Percentiles rank a stretch among this genome's conserved stretches.
These are phyloP conservation scores for Aphaenogaster ashmeadi DNA, from an alignment of 1,140 invertebrate species.

Conservation along the genomic window DNA sequence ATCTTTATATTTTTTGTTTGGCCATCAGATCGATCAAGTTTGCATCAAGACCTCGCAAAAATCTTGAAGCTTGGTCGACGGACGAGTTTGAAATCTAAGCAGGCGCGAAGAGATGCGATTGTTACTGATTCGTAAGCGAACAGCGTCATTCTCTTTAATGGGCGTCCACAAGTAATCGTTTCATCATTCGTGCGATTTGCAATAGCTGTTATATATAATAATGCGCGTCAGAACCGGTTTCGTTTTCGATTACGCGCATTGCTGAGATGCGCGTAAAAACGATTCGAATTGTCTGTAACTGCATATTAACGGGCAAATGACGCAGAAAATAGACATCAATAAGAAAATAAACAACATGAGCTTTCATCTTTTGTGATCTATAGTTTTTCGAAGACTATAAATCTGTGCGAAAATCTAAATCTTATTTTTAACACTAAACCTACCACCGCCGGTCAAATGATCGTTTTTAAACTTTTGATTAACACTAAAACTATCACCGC, in stretches of 20 bases:
- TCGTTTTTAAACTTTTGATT: too few species aligned
- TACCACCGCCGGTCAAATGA: too few species aligned
- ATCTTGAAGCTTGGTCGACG: neutral
- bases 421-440: neutral
- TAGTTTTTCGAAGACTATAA: neutral
- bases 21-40: neutral
- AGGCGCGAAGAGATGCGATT: neutral
- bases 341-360: neutral
- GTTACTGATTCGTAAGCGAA: conserved; percentile 56
- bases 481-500: too few species aligned
- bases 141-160: conserved; percentile 68
- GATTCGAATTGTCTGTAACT: conserved; percentile 64
- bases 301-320: conserved; percentile 45
- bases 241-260: conserved; percentile 71
- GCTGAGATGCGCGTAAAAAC: conserved; percentile 59
- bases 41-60: neutral
- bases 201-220: conserved; percentile 68
- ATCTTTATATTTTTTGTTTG: neutral
- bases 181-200: conserved; percentile 67
- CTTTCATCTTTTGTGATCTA: neutral
- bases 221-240: conserved; percentile 70
- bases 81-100: conserved; percentile 31
- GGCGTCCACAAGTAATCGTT: conserved; percentile 57
- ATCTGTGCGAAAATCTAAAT: too few species aligned
- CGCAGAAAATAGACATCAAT: conserved; percentile 27